These are phyloP conservation scores for Elachura formosa DNA, from an alignment of 2,113 vertebrate genomes.

Conservation along the genomic window DNA sequence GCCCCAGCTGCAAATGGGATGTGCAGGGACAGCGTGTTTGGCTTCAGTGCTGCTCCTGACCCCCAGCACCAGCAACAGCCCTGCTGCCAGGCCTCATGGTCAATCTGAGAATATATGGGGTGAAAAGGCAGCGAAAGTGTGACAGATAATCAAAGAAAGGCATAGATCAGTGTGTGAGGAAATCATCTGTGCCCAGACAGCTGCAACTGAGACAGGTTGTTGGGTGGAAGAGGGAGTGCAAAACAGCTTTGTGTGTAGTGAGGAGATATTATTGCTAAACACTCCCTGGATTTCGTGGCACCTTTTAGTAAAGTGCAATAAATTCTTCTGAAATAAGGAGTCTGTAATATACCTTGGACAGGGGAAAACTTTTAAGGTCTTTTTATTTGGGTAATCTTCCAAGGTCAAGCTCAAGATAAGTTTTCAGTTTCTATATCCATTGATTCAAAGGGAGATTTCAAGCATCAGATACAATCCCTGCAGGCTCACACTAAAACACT, in stretches of 20 bases:
- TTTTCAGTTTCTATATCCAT: neutral
- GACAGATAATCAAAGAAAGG: neutral
- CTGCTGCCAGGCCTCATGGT: neutral
- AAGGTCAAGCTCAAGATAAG: neutral
- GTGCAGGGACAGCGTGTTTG: neutral
- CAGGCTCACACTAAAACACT: neutral
- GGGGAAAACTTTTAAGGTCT: neutral
- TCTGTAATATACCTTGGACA: accelerated
- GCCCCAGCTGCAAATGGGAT: neutral
- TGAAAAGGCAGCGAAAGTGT: neutral
- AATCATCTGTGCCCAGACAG: neutral
- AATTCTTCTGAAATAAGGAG: neutral
- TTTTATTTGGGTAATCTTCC: neutral
- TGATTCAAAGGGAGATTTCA: neutral
- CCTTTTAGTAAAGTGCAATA: neutral
- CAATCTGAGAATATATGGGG: neutral
- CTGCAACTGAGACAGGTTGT: neutral
- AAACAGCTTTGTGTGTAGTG: neutral
- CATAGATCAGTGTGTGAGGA: neutral
- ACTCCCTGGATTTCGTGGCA: neutral
- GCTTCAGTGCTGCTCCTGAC: accelerated
- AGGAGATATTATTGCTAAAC: neutral
- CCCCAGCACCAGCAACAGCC: neutral
- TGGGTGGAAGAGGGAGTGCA: neutral
- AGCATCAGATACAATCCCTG: neutral